Percentiles rank a stretch among this genome's conserved stretches.
Evolutionary conservation across 2,888 invertebrate genomes (phyloP).

Genomic region (Ernsta delagoae): DNA sequence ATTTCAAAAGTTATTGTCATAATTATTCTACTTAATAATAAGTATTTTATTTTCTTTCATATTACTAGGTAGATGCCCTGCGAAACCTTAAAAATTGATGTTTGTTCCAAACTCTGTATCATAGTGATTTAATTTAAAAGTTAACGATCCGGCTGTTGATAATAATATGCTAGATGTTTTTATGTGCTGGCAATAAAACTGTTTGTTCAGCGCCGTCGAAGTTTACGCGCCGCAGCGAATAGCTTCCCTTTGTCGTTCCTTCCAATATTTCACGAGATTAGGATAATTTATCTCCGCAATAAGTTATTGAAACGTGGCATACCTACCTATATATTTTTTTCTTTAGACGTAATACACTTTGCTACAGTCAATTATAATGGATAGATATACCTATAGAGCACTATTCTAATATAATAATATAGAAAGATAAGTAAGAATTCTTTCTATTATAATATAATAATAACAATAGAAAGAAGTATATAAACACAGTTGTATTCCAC

Average conservation of each 20-base stretch:
- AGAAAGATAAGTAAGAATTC: no score
- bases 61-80: neutral
- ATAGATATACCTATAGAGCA: neutral
- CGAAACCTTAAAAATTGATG: neutral
- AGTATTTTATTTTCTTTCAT: no score
- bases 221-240: conserved; percentile 9
- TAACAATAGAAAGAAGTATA: no score
- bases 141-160: conserved; percentile 10
- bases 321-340: conserved; percentile 1
- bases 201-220: conserved; percentile 15
- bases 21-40: no score
- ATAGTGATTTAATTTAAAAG: conserved; percentile 23
- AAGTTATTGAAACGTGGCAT: conserved; percentile 23
- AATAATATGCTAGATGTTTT: conserved; percentile 12
- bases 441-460: no score
- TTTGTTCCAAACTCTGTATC: neutral
- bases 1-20: no score
- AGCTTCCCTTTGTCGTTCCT: conserved; percentile 6
- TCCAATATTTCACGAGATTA: conserved; percentile 26
- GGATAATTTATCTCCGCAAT: conserved; percentile 24
- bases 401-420: no score
- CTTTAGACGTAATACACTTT: neutral
- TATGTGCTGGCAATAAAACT: conserved; percentile 21
- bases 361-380: conserved; percentile 1
- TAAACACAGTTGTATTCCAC: no score